A percentile compares a stretch with the other conserved stretches of the same genome.
Evolutionary conservation across 2,888 invertebrate species (phyloP).

Genomic region (Ormyrus rosae): DNA sequence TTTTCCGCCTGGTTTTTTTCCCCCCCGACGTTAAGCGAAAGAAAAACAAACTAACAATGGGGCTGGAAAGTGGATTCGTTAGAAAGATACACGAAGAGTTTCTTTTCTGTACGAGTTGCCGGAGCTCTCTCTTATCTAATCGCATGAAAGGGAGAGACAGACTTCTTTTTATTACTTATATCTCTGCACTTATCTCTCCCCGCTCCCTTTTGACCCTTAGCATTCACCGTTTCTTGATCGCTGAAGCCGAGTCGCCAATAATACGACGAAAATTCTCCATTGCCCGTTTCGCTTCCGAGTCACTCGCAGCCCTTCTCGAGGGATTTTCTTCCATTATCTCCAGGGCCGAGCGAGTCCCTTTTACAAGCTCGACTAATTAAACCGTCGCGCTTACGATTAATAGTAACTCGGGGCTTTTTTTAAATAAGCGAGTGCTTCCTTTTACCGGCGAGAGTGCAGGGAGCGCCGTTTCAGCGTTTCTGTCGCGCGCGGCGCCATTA

Average conservation of each 20-base stretch:
- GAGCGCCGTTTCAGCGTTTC: neutral
- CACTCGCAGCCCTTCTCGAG: neutral
- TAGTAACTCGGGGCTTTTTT: no score
- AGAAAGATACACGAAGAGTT: slow-evolving; percentile 26
- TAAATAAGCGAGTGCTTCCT: no score
- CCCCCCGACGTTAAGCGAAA: no score
- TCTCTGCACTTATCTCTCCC: slow-evolving; percentile 2
- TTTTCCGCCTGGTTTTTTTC: no score
- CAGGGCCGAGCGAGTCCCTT: neutral
- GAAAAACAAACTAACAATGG: slow-evolving; percentile 17
- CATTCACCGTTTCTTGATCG: slow-evolving; percentile 10
- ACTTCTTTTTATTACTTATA: slow-evolving; percentile 39
- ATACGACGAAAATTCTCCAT: slow-evolving; percentile 12
- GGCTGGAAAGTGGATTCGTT: slow-evolving; percentile 36
- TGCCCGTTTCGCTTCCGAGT: slow-evolving; percentile 10
- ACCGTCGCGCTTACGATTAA: no score
- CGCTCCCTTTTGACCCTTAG: slow-evolving; percentile 1
- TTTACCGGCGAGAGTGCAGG: no score
- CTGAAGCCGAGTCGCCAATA: slow-evolving; percentile 1
- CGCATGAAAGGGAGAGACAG: slow-evolving; percentile 18
- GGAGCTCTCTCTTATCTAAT: slow-evolving; percentile 34
- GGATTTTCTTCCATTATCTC: slow-evolving; percentile 11
- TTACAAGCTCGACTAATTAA: slow-evolving; percentile 14
- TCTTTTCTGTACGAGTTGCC: neutral
- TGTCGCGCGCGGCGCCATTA: slow-evolving; percentile 1